Evolutionary conservation across 1,140 invertebrate species (phyloP).

Genomic region (Drosophila lacertosa): DNA sequence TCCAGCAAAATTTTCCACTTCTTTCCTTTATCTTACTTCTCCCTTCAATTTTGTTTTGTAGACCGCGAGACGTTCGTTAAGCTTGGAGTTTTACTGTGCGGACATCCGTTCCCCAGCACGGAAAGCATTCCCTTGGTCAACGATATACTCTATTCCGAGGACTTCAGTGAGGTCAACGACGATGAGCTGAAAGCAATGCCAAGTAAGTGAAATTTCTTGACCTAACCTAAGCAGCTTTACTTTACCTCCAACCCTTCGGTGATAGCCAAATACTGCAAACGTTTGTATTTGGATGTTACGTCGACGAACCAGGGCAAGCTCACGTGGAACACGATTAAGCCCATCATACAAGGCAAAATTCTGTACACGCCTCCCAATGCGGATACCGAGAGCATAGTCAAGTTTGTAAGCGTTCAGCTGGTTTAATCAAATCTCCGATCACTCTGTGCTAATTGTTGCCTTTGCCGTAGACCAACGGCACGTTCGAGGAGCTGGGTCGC

Average conservation of each 20-base stretch:
- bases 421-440: background rate
- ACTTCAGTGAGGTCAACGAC: constrained; percentile 84
- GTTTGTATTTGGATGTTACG: constrained; percentile 86
- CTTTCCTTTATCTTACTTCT: no score
- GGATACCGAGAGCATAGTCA: constrained; percentile 85
- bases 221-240: no score
- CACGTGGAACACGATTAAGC: constrained; percentile 88
- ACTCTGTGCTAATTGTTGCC: background rate
- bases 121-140: constrained; percentile 82
- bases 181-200: constrained; percentile 86
- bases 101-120: constrained; percentile 85
- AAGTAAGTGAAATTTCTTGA: constrained; percentile 84
- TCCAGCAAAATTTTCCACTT: no score
- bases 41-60: constrained; percentile 1
- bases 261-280: constrained; percentile 87
- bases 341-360: constrained; percentile 87
- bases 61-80: constrained; percentile 83
- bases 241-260: background rate
- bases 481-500: constrained; percentile 86
- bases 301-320: constrained; percentile 87
- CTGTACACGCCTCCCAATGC: constrained; percentile 86
- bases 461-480: constrained; percentile 85
- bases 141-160: constrained; percentile 85
- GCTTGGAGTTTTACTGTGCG: constrained; percentile 86
- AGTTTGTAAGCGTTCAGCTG: constrained; percentile 79